These are phyloP conservation scores for Microctonus aethiopoides DNA, from an alignment of 2,888 invertebrate species.

Conservation along the genomic window DNA sequence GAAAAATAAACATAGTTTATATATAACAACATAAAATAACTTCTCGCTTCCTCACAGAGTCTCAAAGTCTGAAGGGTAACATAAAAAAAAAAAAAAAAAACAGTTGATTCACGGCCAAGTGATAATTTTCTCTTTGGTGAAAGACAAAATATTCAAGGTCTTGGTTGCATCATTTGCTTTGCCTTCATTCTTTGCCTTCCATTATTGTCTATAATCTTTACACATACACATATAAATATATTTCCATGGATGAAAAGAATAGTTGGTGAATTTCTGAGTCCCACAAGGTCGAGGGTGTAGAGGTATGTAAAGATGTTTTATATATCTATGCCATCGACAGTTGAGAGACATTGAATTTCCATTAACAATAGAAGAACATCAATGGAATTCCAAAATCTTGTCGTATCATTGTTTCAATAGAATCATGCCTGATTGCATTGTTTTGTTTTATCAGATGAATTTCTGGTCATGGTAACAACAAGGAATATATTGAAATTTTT, in stretches of 20 bases:
- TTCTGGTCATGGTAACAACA: too few relatives aligned
- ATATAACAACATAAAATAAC: neutral
- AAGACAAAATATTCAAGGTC: constrained; percentile 37
- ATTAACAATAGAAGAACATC: constrained; percentile 30
- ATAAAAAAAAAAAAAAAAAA: constrained; percentile 19
- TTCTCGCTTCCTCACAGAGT: neutral
- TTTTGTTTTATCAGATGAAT: constrained; percentile 35
- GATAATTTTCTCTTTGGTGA: constrained; percentile 38
- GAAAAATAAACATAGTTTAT: neutral
- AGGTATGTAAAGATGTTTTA: too few relatives aligned
- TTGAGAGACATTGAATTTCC: constrained; percentile 32
- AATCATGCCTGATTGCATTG: constrained; percentile 40
- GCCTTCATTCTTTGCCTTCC: neutral
- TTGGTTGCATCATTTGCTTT: constrained; percentile 10
- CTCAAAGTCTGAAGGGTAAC: neutral
- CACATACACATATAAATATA: neutral
- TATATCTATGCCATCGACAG: neutral
- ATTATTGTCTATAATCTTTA: neutral
- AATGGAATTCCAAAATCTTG: constrained; percentile 30
- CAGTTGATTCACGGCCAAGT: constrained; percentile 39
- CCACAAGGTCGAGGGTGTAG: constrained; percentile 17
- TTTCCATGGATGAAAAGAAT: constrained; percentile 8
- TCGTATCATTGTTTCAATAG: constrained; percentile 22
- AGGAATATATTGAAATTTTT: neutral
- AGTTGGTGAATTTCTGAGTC: neutral